Base-by-base conservation (phyloP, 2,113 vertebrate genomes). In the Stigmatopora argus region DNA sequence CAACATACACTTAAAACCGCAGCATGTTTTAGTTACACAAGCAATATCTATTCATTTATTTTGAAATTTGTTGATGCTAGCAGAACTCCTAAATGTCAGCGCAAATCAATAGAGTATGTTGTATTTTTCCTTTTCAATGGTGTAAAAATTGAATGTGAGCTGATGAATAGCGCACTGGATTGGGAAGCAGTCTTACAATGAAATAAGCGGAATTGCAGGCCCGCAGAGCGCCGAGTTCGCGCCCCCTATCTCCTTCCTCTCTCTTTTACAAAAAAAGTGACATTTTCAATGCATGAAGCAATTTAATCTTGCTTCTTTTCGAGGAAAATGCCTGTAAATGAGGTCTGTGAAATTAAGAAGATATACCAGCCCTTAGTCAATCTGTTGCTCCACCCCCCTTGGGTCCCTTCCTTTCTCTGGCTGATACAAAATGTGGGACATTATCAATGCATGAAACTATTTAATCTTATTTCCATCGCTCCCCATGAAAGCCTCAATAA, bases 361-460 rank as follows among this genome's bases (percentile, higher is more conserved):
- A 83, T 85, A 41, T 66, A 46, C 73, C 68, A 70, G 68, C 83
- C 82, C 81, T 81, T 77, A 84, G 80, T 80, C 84, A 84, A 78
- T 74, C 59, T 70, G 80, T 70, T 52, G 35, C 70, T 79, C 77
- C 66, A 44, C n/a, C 67, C 59, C 72, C 65, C 75, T 77, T 64
- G 35, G 61, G 70, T 74, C 75, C 71, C 11, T 1, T 65, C 72
- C 75, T 45, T 67, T 76, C 75, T 78, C 69, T 26, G 23, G 67
- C 61, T 81, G 74, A 85, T 78, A 75, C 77, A 76, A 86, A 86
- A 86, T 85, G 78, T 85, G 82, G 77, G 77, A 82, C 85, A 86
- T 86, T 84, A 88, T 89, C 87, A 87, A 87, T 89, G 85, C 85
- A 86, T 88, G 83, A 87, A 84, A 78, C 82, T 80, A 87, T 88